These are phyloP conservation scores for Fulica atra DNA, from an alignment of 2,113 vertebrate genomes.

Conservation along the genomic window DNA sequence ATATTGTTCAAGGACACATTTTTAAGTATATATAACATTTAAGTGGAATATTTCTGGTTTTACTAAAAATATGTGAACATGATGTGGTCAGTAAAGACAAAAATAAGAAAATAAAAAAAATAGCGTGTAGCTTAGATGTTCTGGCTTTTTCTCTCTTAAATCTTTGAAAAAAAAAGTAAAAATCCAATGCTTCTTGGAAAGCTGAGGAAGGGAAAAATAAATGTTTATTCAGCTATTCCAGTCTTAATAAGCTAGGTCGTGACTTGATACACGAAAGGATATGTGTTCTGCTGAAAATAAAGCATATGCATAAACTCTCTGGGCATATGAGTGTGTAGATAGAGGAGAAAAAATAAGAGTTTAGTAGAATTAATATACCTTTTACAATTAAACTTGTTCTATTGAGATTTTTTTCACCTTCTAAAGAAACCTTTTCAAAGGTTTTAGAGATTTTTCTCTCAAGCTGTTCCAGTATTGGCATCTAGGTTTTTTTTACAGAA, in stretches of 20 bases:
- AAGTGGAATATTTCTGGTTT: not conserved
- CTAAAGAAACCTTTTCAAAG: not conserved
- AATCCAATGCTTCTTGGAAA: not conserved
- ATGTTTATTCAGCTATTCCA: not conserved
- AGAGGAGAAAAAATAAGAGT: not conserved
- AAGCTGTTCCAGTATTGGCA: not conserved
- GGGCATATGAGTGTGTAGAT: fast-evolving
- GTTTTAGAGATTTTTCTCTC: not conserved
- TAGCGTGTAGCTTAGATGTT: not conserved
- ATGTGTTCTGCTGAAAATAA: not conserved
- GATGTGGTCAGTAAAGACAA: not conserved
- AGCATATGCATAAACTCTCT: not conserved
- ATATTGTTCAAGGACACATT: not conserved
- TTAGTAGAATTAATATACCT: not conserved
- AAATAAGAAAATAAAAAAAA: not conserved
- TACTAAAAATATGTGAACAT: not conserved
- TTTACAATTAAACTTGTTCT: not conserved
- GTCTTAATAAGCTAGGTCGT: not conserved
- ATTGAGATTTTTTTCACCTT: not conserved
- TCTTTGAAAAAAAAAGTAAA: not conserved
- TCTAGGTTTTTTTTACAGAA: not conserved
- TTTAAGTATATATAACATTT: not conserved
- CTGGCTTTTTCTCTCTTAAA: not conserved
- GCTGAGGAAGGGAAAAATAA: not conserved
- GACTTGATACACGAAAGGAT: not conserved